phyloP scores from a whole-genome alignment of 2,888 invertebrate genomes.

The Ischnus inquisitorius region DNA sequence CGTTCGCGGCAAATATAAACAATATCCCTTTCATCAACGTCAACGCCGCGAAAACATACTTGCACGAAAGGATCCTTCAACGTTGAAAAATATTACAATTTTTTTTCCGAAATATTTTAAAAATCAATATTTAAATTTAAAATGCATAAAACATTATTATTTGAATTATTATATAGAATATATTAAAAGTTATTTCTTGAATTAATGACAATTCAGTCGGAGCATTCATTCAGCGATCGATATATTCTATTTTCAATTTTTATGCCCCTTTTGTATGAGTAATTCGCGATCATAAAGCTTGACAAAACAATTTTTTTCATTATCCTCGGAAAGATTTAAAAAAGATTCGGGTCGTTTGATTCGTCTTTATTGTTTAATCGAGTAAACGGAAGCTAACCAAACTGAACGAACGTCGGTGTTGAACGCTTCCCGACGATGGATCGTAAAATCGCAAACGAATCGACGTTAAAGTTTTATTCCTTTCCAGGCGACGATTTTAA shows the following conservation, averaged over 20 bases:
- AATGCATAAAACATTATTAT: too few species aligned
- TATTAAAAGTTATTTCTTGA: neutral
- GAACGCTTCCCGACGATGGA: constrained; percentile 52
- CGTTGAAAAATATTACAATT: constrained; percentile 43
- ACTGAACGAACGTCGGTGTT: constrained; percentile 45
- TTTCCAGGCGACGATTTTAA: constrained; percentile 58
- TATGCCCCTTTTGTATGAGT: too few species aligned
- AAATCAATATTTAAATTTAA: too few species aligned
- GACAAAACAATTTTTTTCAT: too few species aligned
- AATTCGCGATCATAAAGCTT: too few species aligned
- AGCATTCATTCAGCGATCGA: too few species aligned
- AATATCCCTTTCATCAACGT: constrained; percentile 50
- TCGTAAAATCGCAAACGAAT: constrained; percentile 66
- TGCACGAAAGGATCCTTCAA: constrained; percentile 54
- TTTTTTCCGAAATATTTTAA: too few species aligned
- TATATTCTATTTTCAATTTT: too few species aligned
- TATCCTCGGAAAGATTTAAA: too few species aligned
- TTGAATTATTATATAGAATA: too few species aligned
- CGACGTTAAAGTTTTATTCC: constrained; percentile 67
- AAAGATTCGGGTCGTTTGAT: neutral
- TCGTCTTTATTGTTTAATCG: constrained; percentile 4
- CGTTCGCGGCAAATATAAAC: constrained; percentile 63
- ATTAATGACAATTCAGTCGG: neutral
- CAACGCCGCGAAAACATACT: constrained; percentile 9
- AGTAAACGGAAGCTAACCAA: constrained; percentile 13